phyloP scores from a whole-genome alignment of 1,140 invertebrate genomes.

The Drosophila oshimai region DNA sequence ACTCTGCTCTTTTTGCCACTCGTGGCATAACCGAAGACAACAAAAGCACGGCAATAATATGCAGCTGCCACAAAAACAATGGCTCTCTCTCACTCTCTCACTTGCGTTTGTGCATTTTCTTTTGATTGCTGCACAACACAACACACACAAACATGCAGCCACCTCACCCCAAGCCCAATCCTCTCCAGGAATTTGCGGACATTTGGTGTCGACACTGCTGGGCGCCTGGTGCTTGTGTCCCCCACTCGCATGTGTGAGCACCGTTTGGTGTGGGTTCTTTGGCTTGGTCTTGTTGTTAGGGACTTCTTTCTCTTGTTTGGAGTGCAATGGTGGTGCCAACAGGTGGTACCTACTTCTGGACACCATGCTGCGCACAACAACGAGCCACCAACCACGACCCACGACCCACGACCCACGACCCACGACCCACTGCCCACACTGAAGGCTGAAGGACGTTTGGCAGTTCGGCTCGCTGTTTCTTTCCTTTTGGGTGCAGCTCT shows the following conservation, averaged over 20 bases:
- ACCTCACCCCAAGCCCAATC: neutral
- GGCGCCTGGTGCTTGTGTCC: conserved; percentile 32
- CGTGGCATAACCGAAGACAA: conserved; percentile 4
- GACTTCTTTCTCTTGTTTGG: conserved; percentile 62
- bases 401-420: neutral
- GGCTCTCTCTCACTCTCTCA: neutral
- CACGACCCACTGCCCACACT: conserved; percentile 13
- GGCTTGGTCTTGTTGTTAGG: conserved; percentile 58
- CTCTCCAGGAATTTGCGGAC: conserved; percentile 9
- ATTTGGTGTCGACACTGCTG: conserved; percentile 33
- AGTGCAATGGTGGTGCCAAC: conserved; percentile 20
- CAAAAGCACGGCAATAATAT: neutral
- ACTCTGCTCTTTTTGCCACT: conserved; percentile 8
- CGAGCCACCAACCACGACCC: neutral
- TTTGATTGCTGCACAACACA: conserved; percentile 1
- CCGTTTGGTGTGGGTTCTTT: neutral
- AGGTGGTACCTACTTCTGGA: conserved; percentile 66
- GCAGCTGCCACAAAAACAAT: neutral
- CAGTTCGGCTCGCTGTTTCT: conserved; percentile 26
- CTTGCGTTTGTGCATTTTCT: conserved; percentile 26
- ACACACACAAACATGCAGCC: neutral
- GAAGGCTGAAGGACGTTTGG: conserved; percentile 66
- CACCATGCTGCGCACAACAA: conserved; percentile 24
- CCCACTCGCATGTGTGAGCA: conserved; percentile 5
- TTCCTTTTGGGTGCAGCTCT: conserved; percentile 52